These are phyloP conservation scores for Cherax quadricarinatus DNA, from an alignment of 1,140 invertebrate species.

Conservation along the genomic window DNA sequence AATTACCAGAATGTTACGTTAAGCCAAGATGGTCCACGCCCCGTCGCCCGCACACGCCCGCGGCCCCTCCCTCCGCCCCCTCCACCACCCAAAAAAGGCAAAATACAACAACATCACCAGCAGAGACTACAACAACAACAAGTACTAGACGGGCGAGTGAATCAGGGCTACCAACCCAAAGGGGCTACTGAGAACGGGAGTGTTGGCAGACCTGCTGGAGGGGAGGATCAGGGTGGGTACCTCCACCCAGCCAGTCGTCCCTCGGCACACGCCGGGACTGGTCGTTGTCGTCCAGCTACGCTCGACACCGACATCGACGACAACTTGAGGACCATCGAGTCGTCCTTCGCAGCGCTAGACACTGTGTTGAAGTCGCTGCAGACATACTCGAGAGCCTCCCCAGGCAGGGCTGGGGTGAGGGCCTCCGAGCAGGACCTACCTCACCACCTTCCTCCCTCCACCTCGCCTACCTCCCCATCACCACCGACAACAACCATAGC, in stretches of 20 bases:
- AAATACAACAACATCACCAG: slow-evolving; percentile 49
- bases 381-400: slow-evolving; percentile 47
- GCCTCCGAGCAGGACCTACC: background rate
- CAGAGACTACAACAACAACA: slow-evolving; percentile 5
- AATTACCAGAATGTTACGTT: slow-evolving; percentile 67
- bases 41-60: slow-evolving; percentile 26
- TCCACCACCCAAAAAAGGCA: slow-evolving; percentile 57
- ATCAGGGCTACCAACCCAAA: slow-evolving; percentile 41
- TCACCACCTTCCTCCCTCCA: background rate
- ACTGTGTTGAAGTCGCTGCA: slow-evolving; percentile 64
- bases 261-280: slow-evolving; percentile 30
- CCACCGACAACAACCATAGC: too few relatives aligned
- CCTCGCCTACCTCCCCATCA: background rate
- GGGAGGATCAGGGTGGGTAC: background rate
- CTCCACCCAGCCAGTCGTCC: slow-evolving; percentile 30
- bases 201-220: slow-evolving; percentile 41
- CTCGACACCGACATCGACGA: slow-evolving; percentile 65
- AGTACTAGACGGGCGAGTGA: background rate
- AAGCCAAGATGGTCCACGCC: background rate
- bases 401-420: background rate
- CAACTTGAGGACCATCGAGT: slow-evolving; percentile 61
- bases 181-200: slow-evolving; percentile 2
- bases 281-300: background rate
- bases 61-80: slow-evolving; percentile 70
- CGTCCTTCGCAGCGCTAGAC: slow-evolving; percentile 65